These are phyloP conservation scores for Chaetophractus vellerosus DNA, from an alignment of 2,797 vertebrate genomes.

Conservation along the genomic window DNA sequence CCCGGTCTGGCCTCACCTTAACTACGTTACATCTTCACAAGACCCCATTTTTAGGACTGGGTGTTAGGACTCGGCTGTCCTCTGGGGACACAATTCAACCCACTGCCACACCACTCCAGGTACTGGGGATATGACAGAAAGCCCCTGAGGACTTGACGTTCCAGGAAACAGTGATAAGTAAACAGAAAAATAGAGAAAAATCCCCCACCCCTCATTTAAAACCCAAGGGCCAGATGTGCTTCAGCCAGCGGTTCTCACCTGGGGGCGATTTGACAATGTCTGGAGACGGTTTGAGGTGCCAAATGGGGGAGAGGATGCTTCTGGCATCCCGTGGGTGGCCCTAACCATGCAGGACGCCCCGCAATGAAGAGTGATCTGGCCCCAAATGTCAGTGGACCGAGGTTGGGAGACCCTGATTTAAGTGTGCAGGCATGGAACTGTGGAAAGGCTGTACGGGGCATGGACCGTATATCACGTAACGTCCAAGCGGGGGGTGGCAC, in stretches of 20 bases:
- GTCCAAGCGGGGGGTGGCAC: conserved; percentile 34
- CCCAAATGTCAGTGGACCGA: rapidly evolving
- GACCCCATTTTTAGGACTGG: background rate
- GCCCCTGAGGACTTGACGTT: rapidly evolving
- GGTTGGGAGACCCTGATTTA: background rate
- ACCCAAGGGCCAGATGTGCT: background rate
- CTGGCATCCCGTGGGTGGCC: background rate
- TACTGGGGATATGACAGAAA: background rate
- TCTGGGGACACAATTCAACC: background rate
- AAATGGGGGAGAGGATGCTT: background rate
- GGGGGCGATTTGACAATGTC: background rate
- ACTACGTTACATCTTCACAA: background rate
- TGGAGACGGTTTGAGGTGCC: background rate
- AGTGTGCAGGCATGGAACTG: background rate
- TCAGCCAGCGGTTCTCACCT: background rate
- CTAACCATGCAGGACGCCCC: rapidly evolving
- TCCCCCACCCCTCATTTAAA: rapidly evolving
- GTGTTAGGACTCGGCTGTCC: background rate
- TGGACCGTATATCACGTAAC: background rate
- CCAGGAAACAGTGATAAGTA: rapidly evolving
- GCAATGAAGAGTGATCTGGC: too few relatives aligned
- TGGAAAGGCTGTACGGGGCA: background rate
- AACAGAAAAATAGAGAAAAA: background rate
- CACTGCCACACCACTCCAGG: background rate
- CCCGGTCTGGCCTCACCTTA: background rate